Base-by-base conservation (phyloP, 2,113 vertebrate species). In the Sarotherodon lohbergeri region DNA sequence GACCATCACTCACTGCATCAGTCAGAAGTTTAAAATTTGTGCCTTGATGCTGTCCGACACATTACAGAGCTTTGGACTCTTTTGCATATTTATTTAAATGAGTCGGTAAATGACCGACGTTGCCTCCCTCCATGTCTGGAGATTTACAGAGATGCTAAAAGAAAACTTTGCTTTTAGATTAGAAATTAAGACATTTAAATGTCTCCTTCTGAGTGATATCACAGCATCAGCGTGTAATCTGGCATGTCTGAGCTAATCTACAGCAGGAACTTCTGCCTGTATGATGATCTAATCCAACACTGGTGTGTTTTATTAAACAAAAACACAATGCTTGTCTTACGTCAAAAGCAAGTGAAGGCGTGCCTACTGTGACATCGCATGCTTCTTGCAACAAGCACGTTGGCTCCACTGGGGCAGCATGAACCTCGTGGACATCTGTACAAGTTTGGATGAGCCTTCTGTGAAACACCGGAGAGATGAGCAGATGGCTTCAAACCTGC, bases 331-430 rank as follows among this genome's bases (percentile, higher is more conserved):
- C 0, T 0, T 19, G 7, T 17, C 48, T 52, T 9, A 19, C 7
- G 7, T 52, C 50, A 56, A 12, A 12, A 27, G 27, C 24, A 2
- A 78, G 46, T 12, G 10, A 52, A 50, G 43, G 0, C 19, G 46
- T 50, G 24, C 27, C 17, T 50, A 5, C 29, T 48, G 27, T 50
- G 27, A n/a, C 0, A 11, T 12, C 9, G 3, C 43, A n/a, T 1
- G 46, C 68, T 43, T 46, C 39, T 16, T 73, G 22, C 68, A 76
- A 11, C 43, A 50, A 52, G 17, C 27, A 78, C 17, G 24, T n/a
- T 78, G 71, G 46, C 71, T 50, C 6, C 4, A 32, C 71, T 13
- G 48, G 71, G 6, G 27, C 43, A 32, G 16, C 27, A 32, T n/a
- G 46, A 19, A 13, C 46, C 73, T 12, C 3, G 8, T 7, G 16